Evolutionary conservation across 2,797 vertebrate genomes (phyloP), one percentile per base, ranked within the genome.

Genomic region (Gorsachius magnificus): DNA sequence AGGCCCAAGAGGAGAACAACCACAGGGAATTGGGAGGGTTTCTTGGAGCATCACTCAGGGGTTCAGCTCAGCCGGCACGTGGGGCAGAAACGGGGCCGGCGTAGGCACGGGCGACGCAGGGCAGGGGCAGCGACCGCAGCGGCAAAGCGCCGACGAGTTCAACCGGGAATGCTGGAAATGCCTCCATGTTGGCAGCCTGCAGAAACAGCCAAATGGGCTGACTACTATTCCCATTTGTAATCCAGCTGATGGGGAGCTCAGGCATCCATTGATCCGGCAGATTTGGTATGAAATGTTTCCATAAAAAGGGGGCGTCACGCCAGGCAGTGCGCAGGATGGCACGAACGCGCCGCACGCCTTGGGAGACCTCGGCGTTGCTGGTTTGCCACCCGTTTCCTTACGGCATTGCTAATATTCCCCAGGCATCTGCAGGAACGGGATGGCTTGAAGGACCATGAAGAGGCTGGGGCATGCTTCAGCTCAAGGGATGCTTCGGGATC

Each of bases 101-200:
- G 8, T 41, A 22, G 54, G 31, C 53, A 71, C 0, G 0, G 70
- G 71, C 5, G 9, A 16, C 13, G 16, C 0, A 0, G 48, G 18
- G 58, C 35, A 43, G 78, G 43, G n/a, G 14, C 51, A 87, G 56
- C 17, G 16, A 58, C 7, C 15, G 3, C 38, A 35, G 54, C 8
- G 5, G 58, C 19, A 10, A 63, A 81, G 17, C 19, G 2, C 7
- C 5, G 4, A 33, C 5, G 26, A 64, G 10, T 69, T 61, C 70
- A 68, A 0, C 26, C 25, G 6, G 16, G 60, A 87, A 22, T 41
- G 35, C 66, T n/a, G 2, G 43, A 84, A n/a, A 2, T 5, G 6
- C 50, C 54, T 64, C 65, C 31, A 6, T 3, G 1, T 1, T 16
- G 26, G 29, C 53, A 79, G 78, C 61, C 41, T 2, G 0, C 7